Conservation (phyloP, 2,113 vertebrate genomes). For the Daphoenositta chrysoptera region DNA sequence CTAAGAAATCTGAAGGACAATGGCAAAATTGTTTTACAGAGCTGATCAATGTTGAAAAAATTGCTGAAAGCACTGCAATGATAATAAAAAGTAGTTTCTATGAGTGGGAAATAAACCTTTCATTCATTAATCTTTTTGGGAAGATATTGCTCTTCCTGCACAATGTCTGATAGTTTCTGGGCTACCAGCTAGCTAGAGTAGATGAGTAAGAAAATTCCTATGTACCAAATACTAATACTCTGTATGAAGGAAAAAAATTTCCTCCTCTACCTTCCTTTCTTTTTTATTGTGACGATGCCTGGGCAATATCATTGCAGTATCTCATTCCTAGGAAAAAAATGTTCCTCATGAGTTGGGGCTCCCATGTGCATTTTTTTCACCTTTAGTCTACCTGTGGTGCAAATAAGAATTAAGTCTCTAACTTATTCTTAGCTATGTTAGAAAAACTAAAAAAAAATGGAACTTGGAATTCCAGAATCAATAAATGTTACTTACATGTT, state of each 20-base stretch:
- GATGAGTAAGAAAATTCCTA: background rate
- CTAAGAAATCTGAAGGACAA: background rate
- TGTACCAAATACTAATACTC: background rate
- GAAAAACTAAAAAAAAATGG: background rate
- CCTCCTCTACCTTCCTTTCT: rapidly evolving
- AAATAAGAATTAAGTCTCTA: background rate
- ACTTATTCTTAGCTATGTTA: background rate
- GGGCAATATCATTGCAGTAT: background rate
- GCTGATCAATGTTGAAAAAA: background rate
- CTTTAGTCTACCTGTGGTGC: background rate
- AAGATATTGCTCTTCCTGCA: background rate
- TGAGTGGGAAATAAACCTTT: background rate
- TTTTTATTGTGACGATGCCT: rapidly evolving
- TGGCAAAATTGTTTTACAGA: background rate
- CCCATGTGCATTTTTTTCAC: background rate
- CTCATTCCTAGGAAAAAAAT: background rate
- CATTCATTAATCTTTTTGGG: background rate
- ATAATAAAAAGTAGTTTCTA: background rate
- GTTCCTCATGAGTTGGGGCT: rapidly evolving
- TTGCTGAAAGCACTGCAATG: background rate
- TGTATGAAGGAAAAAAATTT: background rate
- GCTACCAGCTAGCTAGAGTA: background rate
- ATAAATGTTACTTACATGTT: background rate
- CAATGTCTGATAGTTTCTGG: background rate
- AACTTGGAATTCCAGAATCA: background rate